Base-by-base conservation (phyloP, 2,888 invertebrate species). In the Drosophila helvetica region DNA sequence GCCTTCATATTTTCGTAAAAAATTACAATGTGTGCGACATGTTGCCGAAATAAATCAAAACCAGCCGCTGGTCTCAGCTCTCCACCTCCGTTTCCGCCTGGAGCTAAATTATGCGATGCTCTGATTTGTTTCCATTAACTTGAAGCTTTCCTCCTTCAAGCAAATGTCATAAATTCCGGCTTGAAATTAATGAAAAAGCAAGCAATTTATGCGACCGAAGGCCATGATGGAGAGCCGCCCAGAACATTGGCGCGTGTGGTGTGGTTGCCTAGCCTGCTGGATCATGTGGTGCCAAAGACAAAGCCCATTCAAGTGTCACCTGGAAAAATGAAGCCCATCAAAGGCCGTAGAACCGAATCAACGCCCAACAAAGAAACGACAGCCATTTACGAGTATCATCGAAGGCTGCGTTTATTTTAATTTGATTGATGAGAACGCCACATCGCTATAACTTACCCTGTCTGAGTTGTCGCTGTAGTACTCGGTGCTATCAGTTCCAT, bases 11-110 rank as follows among this genome's bases (percentile, higher is more conserved):
- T 86, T 47, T 12, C 47, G 54, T 70, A 65, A 62, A 70, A 74
- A 72, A 86, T 77, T 60, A 71, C 72, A 68, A 73, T 75, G 78
- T 86, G 75, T 81, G 80, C 83, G 83, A 86, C 86, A 81, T 86
- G 68, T 83, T 80, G 86, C 75, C 66, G 61, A 86, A 83, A 86
- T 81, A 81, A 81, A 81, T 81, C 75, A 81, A 77, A 64, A 38
- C 22, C 46, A 6, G 12, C 33, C 33, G 33, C 33, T 12, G 33
- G 27, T 7, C 27, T 27, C 33, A 5, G 33, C 5, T 33, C 12
- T 10, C 10, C 30, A 18, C 50, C 27, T 19, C 54, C 15, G 10
- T 18, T 47, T 12, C 25, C 17, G 30, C 18, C n/a, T 15, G 25
- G 17, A 9, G 43, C 60, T 65, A 66, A 80, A 70, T 68, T 83